Conservation (phyloP, 2,797 vertebrate species). For the Hyperoplus immaculatus region DNA sequence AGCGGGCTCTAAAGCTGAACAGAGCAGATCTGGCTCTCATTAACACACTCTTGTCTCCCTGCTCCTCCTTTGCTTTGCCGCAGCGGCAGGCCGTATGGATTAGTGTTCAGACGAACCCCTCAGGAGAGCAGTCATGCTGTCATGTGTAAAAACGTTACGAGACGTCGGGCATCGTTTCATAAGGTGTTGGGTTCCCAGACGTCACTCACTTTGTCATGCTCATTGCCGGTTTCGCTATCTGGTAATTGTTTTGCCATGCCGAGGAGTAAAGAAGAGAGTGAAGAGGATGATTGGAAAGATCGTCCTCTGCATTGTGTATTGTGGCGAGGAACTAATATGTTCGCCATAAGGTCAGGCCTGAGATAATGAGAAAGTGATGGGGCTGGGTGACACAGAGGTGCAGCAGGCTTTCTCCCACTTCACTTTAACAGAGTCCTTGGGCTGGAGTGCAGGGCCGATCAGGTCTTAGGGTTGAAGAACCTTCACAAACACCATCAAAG, state of each 20-base stretch:
- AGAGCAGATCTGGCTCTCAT: constrained; percentile 74
- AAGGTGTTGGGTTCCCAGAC: constrained; percentile 74
- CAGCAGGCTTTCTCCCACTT: constrained; percentile 18
- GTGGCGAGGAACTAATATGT: constrained; percentile 48
- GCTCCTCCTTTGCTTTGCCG: constrained; percentile 52
- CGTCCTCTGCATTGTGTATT: constrained; percentile 26
- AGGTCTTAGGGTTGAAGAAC: constrained; percentile 15
- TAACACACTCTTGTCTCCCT: constrained; percentile 57
- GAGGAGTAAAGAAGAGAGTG: constrained; percentile 32
- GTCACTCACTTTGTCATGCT: constrained; percentile 71
- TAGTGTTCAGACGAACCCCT: constrained; percentile 68
- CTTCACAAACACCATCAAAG: constrained; percentile 6
- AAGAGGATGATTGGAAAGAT: constrained; percentile 57
- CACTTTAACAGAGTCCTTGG: constrained; percentile 37
- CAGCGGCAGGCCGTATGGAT: constrained; percentile 53
- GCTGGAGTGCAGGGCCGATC: constrained; percentile 5
- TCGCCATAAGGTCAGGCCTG: constrained; percentile 44
- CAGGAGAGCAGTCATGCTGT: constrained; percentile 74
- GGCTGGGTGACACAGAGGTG: constrained; percentile 14
- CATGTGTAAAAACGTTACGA: constrained; percentile 75
- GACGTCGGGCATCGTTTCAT: constrained; percentile 75
- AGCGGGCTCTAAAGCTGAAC: constrained; percentile 39
- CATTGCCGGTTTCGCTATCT: constrained; percentile 48
- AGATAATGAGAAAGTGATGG: constrained; percentile 38
- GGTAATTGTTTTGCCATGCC: constrained; percentile 75